Evolutionary conservation across 2,888 invertebrate species (phyloP).

Genomic region (Sinopyrophorus schimmeli): DNA sequence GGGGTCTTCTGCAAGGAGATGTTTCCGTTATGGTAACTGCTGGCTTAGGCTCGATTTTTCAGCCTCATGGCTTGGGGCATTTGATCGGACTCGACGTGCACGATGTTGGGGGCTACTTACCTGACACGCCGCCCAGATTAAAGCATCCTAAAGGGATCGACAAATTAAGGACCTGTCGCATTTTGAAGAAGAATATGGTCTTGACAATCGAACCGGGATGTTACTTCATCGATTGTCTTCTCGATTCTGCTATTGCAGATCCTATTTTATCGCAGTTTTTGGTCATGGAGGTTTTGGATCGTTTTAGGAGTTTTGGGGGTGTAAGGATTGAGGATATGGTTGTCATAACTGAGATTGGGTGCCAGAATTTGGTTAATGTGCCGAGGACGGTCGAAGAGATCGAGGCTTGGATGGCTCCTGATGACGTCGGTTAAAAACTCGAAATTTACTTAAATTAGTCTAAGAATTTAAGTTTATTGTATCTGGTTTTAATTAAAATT

Average conservation of each 20-base stretch:
- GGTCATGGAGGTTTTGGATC: constrained; percentile 69
- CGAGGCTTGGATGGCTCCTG: constrained; percentile 80
- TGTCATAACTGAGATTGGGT: constrained; percentile 80
- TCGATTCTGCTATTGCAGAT: constrained; percentile 77
- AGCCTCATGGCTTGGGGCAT: constrained; percentile 97
- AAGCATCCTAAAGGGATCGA: constrained; percentile 69
- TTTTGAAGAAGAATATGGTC: constrained; percentile 78
- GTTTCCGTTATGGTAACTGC: constrained; percentile 74
- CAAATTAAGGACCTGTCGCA: constrained; percentile 80
- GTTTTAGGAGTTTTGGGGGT: constrained; percentile 86
- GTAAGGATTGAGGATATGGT: constrained; percentile 98
- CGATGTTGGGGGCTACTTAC: constrained; percentile 93
- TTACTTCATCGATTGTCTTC: constrained; percentile 91
- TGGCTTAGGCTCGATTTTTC: constrained; percentile 82
- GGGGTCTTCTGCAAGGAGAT: constrained; percentile 74
- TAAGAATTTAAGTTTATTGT: no score
- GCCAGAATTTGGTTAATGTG: constrained; percentile 85
- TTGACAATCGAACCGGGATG: constrained; percentile 97
- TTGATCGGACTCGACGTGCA: constrained; percentile 95
- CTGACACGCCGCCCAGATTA: constrained; percentile 71
- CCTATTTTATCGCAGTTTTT: constrained; percentile 75
- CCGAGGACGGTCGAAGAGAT: constrained; percentile 87
- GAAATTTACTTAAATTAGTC: no score
- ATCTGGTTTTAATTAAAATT: no score
- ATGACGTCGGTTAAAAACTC: no score